Evolutionary conservation across 2,888 invertebrate genomes (phyloP).

Genomic region (Kuschelorhynchus macadamiae): DNA sequence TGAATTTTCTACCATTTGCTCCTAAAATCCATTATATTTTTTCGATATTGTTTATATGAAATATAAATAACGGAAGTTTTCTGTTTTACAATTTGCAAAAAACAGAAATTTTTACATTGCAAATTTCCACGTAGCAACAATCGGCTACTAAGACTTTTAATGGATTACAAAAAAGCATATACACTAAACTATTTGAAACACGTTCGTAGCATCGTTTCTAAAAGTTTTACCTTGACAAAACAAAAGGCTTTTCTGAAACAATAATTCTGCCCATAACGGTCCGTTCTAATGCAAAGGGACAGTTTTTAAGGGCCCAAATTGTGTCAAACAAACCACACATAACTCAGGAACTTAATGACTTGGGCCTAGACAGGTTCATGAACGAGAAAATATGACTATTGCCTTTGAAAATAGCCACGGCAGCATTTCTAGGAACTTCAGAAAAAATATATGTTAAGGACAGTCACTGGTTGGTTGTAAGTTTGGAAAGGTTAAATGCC

Average conservation of each 20-base stretch:
- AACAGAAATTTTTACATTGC: too few relatives aligned
- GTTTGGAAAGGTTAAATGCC: conserved; percentile 28
- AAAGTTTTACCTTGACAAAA: conserved; percentile 31
- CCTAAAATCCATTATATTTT: too few relatives aligned
- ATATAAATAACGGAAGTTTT: too few relatives aligned
- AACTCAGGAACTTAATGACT: conserved; percentile 64
- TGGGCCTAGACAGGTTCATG: conserved; percentile 56
- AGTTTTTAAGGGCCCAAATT: conserved; percentile 62
- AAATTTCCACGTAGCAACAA: too few relatives aligned
- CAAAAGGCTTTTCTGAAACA: conserved; percentile 52
- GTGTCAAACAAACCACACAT: conserved; percentile 66
- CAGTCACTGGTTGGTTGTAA: conserved; percentile 8
- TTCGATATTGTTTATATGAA: too few relatives aligned
- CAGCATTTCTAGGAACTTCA: conserved; percentile 38
- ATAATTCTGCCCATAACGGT: conserved; percentile 57
- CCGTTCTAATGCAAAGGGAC: conserved; percentile 47
- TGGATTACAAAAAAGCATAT: too few relatives aligned
- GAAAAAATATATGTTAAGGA: conserved; percentile 21
- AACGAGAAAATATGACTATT: conserved; percentile 50
- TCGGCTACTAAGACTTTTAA: too few relatives aligned
- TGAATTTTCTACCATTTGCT: too few relatives aligned
- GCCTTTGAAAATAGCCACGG: conserved; percentile 42
- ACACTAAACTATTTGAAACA: too few relatives aligned
- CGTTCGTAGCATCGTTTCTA: too few relatives aligned
- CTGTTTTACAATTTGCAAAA: too few relatives aligned